phyloP scores from a whole-genome alignment of 2,797 vertebrate species.

The Poeciliopsis gracilis region DNA sequence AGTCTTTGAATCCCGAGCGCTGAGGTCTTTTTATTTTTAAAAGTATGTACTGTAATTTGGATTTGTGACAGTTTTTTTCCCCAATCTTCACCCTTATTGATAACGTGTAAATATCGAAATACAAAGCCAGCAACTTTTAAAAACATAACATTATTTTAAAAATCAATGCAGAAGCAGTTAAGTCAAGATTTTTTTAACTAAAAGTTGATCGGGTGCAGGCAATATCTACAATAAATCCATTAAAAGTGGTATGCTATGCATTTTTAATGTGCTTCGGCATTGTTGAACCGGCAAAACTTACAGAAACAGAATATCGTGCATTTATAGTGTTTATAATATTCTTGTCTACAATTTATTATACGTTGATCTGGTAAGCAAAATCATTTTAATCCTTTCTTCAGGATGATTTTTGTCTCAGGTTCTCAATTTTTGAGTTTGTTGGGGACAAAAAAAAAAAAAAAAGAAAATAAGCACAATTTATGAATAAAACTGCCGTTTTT shows the following conservation, averaged over 20 bases:
- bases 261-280: slow-evolving; percentile 68
- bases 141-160: slow-evolving; percentile 49
- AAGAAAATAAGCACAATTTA: slow-evolving; percentile 68
- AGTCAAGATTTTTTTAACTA: slow-evolving; percentile 42
- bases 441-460: slow-evolving; percentile 19
- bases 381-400: slow-evolving; percentile 54
- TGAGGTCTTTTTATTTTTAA: slow-evolving; percentile 65
- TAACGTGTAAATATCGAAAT: slow-evolving; percentile 69
- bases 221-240: slow-evolving; percentile 48
- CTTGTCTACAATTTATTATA: slow-evolving; percentile 21
- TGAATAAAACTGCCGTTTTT: slow-evolving; percentile 64
- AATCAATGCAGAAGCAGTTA: slow-evolving; percentile 29
- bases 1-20: slow-evolving; percentile 56
- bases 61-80: slow-evolving; percentile 59
- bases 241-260: slow-evolving; percentile 71
- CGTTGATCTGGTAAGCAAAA: slow-evolving; percentile 49
- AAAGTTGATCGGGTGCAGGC: slow-evolving; percentile 55
- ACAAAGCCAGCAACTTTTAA: slow-evolving; percentile 74
- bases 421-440: slow-evolving; percentile 48
- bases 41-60: slow-evolving; percentile 73
- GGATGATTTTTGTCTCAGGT: slow-evolving; percentile 71
- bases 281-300: slow-evolving; percentile 45
- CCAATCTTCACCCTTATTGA: slow-evolving; percentile 57
- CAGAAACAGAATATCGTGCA: slow-evolving; percentile 32
- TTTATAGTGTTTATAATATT: slow-evolving; percentile 39